Evolutionary conservation across 2,113 vertebrate species (phyloP).

Genomic region (Nestor notabilis): DNA sequence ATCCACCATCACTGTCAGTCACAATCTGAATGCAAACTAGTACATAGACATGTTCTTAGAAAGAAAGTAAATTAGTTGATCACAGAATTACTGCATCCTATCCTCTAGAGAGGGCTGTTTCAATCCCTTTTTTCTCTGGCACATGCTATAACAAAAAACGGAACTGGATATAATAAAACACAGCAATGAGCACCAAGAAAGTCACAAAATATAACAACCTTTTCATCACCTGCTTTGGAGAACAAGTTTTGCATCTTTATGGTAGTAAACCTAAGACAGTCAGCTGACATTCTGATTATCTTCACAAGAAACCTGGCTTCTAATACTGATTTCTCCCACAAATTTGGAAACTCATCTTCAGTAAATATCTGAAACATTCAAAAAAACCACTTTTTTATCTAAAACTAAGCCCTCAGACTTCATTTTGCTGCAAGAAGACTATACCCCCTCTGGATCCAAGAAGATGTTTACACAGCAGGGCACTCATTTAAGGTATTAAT

Average conservation of each 20-base stretch:
- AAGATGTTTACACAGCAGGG: neutral
- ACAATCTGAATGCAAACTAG: neutral
- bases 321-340: neutral
- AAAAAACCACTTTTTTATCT: neutral
- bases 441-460: neutral
- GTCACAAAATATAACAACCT: neutral
- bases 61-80: neutral
- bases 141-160: neutral
- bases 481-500: neutral
- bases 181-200: neutral
- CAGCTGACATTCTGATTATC: neutral
- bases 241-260: neutral
- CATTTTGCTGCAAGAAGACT: neutral
- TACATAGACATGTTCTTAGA: neutral
- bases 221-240: neutral
- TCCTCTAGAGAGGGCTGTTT: accelerated
- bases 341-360: neutral
- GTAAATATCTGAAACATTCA: neutral
- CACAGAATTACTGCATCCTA: neutral
- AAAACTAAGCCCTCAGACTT: neutral
- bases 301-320: neutral
- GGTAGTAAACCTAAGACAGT: neutral
- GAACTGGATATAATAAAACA: neutral
- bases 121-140: neutral
- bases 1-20: neutral